Conservation (phyloP, 2,113 vertebrate species). For the Gymnocephalus cernua region DNA sequence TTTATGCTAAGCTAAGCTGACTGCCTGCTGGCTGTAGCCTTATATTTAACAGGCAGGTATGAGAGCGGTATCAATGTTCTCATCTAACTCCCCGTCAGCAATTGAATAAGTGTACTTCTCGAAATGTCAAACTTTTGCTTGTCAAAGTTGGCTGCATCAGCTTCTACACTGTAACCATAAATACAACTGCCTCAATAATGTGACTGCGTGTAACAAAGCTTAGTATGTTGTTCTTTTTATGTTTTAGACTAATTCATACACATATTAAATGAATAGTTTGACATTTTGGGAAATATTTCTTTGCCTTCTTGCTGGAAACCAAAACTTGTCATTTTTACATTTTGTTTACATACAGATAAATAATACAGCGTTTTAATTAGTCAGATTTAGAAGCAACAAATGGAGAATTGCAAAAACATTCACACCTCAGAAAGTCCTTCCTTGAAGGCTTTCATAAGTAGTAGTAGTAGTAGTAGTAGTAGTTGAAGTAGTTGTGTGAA, state of each 20-base stretch:
- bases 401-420: neutral
- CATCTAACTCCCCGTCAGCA: neutral
- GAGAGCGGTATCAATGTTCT: neutral
- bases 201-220: neutral
- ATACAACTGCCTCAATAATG: neutral
- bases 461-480: too few relatives aligned
- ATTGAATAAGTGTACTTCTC: neutral
- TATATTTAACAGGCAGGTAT: too few relatives aligned
- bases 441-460: neutral
- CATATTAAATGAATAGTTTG: neutral
- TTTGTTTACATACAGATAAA: neutral
- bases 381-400: too few relatives aligned
- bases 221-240: neutral
- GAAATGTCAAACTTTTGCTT: constrained; percentile 14
- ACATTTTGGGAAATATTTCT: neutral
- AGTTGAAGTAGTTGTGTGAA: neutral
- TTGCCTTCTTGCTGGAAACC: neutral
- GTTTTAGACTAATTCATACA: neutral
- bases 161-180: constrained; percentile 3
- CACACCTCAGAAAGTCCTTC: neutral
- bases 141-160: neutral
- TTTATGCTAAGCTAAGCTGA: too few relatives aligned
- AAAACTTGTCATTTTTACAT: neutral
- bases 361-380: neutral
- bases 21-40: too few relatives aligned